A percentile compares a stretch with the other conserved stretches of the same genome.
Evolutionary conservation across 2,797 vertebrate species (phyloP).

Genomic region (Astyanax mexicanus): DNA sequence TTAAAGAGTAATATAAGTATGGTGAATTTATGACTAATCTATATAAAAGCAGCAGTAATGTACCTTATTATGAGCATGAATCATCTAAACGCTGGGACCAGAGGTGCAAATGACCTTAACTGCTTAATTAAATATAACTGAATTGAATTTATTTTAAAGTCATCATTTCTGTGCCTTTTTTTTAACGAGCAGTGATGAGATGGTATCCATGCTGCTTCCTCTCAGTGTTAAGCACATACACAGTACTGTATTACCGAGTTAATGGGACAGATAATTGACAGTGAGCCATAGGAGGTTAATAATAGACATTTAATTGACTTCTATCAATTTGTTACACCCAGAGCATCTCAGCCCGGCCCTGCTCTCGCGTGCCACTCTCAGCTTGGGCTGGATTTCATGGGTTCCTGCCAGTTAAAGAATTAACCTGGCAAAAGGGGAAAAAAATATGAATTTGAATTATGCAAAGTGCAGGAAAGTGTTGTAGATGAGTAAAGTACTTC

Average conservation of each 20-base stretch:
- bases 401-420: neutral
- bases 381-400: conserved; percentile 24
- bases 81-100: conserved; percentile 66
- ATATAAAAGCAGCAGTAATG: conserved; percentile 65
- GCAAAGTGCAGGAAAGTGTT: neutral
- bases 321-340: conserved; percentile 78
- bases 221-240: conserved; percentile 78
- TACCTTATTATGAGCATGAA: conserved; percentile 78
- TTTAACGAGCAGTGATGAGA: conserved; percentile 71
- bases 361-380: conserved; percentile 57
- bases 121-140: conserved; percentile 80
- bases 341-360: conserved; percentile 67
- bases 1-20: conserved; percentile 66
- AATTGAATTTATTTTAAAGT: conserved; percentile 77
- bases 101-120: conserved; percentile 76
- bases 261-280: conserved; percentile 88
- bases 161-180: conserved; percentile 72
- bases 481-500: neutral
- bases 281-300: conserved; percentile 84
- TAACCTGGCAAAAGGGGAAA: neutral
- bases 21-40: conserved; percentile 75
- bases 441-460: conserved; percentile 6
- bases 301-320: conserved; percentile 83
- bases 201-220: conserved; percentile 71
- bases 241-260: conserved; percentile 81